Conservation (phyloP, 2,113 vertebrate species). For the Sorex fumeus region DNA sequence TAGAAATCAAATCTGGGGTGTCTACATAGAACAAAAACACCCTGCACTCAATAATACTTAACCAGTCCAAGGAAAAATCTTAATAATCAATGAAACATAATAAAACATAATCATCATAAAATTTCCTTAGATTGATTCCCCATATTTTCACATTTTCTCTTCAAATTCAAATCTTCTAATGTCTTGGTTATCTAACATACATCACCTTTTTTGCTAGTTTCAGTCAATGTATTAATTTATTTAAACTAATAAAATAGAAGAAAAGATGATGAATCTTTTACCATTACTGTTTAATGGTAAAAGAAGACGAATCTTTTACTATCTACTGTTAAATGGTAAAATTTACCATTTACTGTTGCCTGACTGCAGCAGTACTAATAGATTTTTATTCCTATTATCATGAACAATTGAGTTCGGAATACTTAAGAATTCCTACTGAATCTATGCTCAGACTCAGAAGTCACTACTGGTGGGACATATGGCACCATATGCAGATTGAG, state of each 20-base stretch:
- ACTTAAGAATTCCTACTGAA: too few relatives aligned
- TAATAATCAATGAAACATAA: background rate
- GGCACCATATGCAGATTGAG: too few relatives aligned
- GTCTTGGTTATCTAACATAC: background rate
- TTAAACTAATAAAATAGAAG: slow-evolving; percentile 29
- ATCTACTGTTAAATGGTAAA: too few relatives aligned
- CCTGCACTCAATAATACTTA: too few relatives aligned
- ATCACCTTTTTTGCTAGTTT: background rate
- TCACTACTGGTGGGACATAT: too few relatives aligned
- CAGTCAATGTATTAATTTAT: background rate
- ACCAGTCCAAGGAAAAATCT: background rate
- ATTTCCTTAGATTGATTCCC: background rate
- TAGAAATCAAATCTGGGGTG: too few relatives aligned
- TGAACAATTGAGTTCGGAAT: background rate
- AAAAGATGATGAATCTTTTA: background rate
- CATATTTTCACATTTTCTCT: background rate
- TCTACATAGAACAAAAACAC: too few relatives aligned
- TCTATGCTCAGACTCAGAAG: too few relatives aligned
- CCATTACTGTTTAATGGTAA: too few relatives aligned
- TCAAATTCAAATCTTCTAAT: background rate
- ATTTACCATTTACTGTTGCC: too few relatives aligned
- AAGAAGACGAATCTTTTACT: background rate
- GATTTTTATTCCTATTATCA: background rate
- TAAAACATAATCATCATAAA: background rate
- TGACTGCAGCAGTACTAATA: background rate